phyloP scores from a whole-genome alignment of 2,113 vertebrate genomes.

The Passer montanus region DNA sequence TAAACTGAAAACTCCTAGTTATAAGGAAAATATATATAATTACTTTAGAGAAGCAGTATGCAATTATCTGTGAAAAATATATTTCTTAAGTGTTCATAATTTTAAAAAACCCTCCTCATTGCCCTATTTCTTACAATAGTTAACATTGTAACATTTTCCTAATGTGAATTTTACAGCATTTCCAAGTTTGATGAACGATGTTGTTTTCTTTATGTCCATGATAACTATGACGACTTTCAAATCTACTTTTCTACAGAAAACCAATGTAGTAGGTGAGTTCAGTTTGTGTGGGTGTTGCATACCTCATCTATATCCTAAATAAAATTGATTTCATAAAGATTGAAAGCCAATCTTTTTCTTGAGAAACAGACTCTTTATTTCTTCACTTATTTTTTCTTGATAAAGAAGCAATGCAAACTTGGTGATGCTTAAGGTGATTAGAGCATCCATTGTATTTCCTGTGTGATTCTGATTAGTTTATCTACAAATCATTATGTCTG shows the following conservation, averaged over 20 bases:
- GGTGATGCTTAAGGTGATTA: background rate
- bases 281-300: background rate
- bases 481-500: background rate
- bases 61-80: background rate
- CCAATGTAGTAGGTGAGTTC: constrained; percentile 88
- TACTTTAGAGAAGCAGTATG: no score
- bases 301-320: background rate
- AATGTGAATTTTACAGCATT: constrained; percentile 78
- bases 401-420: background rate
- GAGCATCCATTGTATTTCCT: background rate
- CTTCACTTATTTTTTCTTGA: background rate
- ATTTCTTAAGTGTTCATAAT: background rate
- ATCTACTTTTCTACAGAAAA: constrained; percentile 95
- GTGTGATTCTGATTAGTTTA: background rate
- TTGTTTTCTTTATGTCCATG: constrained; percentile 93
- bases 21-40: background rate
- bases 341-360: background rate
- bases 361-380: background rate
- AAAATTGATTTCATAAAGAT: background rate
- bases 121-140: background rate
- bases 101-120: background rate
- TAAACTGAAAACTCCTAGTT: background rate
- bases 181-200: constrained; percentile 95
- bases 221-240: constrained; percentile 96
- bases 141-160: background rate